Conservation (phyloP, 2,113 vertebrate species). For the Dermatemys mawii region DNA sequence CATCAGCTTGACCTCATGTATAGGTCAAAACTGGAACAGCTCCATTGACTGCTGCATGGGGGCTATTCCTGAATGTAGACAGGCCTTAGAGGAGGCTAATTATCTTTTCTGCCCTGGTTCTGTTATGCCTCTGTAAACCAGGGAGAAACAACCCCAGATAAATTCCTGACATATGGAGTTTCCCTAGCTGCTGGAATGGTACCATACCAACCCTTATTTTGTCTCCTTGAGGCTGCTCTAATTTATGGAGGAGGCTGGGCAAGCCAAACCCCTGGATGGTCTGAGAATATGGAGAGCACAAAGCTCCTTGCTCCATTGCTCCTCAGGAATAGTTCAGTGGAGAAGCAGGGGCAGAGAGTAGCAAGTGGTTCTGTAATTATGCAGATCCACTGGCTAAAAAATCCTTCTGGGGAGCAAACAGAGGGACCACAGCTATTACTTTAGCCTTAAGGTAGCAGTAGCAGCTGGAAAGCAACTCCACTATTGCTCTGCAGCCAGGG, state of each 20-base stretch:
- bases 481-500: background rate
- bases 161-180: background rate
- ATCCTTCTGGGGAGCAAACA: background rate
- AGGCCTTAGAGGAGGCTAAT: background rate
- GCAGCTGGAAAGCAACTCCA: background rate
- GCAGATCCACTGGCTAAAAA: background rate
- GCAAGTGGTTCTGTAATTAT: background rate
- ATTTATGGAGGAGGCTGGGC: background rate
- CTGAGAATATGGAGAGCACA: background rate
- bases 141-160: background rate
- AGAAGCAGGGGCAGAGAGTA: background rate
- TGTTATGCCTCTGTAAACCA: background rate
- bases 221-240: background rate
- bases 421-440: background rate
- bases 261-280: background rate
- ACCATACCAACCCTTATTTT: background rate
- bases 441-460: rapidly evolving
- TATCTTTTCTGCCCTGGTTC: background rate
- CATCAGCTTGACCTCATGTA: background rate
- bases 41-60: background rate
- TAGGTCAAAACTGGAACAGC: background rate
- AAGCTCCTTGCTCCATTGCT: background rate
- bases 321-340: background rate
- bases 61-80: background rate
- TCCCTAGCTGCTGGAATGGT: background rate